These are phyloP conservation scores for Philantomba maxwellii DNA, from an alignment of 2,113 vertebrate species.

Conservation along the genomic window DNA sequence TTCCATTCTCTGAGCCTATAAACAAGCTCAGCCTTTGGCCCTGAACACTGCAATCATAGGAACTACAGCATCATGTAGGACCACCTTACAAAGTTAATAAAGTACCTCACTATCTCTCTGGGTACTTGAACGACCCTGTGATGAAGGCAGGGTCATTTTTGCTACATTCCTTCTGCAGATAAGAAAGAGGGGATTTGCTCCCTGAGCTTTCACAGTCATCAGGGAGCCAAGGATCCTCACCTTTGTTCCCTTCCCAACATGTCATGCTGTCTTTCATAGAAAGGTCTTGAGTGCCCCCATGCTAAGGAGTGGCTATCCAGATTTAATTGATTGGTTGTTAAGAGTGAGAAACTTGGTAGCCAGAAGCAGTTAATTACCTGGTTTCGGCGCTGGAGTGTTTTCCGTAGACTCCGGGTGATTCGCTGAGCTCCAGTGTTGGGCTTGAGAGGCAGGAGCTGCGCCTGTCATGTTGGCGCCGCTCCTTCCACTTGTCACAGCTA, in stretches of 20 bases:
- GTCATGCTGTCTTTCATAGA: not conserved
- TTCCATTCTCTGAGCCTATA: not conserved
- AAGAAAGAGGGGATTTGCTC: not conserved
- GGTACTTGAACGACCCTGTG: not conserved
- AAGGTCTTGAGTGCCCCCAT: not conserved
- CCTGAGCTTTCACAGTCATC: not conserved
- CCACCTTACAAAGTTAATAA: not conserved
- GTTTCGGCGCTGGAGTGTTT: not conserved
- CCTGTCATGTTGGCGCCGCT: not conserved
- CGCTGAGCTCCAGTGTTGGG: not conserved
- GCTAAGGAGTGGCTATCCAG: not conserved
- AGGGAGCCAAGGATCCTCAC: not conserved
- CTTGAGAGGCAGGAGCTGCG: not conserved
- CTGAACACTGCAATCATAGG: not conserved
- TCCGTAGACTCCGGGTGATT: not conserved
- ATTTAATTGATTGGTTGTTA: not conserved
- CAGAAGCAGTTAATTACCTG: constrained; percentile 27
- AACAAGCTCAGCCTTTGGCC: not conserved
- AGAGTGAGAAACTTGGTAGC: not conserved
- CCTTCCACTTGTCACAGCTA: not conserved
- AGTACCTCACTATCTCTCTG: not conserved
- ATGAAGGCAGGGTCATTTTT: not conserved
- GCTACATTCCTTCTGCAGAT: not conserved
- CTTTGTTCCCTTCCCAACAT: not conserved
- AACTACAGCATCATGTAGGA: not conserved